Percentiles rank a stretch among this genome's conserved stretches.
phyloP scores from a whole-genome alignment of 2,113 vertebrate genomes.

The Ploceus nigricollis region DNA sequence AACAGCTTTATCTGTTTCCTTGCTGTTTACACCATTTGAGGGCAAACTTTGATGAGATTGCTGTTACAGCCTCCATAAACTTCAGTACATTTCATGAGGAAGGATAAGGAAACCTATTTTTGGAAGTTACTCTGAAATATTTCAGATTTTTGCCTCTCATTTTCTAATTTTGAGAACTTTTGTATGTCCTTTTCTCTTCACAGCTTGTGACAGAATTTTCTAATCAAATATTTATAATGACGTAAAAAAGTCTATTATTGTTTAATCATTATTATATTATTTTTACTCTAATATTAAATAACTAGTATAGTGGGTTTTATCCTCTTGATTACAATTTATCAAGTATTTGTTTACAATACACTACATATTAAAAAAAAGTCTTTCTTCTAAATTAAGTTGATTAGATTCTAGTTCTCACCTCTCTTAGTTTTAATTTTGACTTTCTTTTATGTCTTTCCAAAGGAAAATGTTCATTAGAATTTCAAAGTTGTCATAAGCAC shows the following conservation, averaged over 20 bases:
- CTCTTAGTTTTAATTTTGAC: neutral
- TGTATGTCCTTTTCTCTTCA: neutral
- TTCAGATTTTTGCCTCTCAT: neutral
- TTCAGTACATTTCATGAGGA: neutral
- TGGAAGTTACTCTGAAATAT: neutral
- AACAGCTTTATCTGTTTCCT: neutral
- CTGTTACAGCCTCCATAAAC: neutral
- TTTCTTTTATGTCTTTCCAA: neutral
- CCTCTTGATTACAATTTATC: neutral
- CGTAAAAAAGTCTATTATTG: neutral
- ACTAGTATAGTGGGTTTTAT: neutral
- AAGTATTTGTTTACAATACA: neutral
- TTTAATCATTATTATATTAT: neutral
- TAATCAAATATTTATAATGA: neutral
- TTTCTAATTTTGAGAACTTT: neutral
- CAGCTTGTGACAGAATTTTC: neutral
- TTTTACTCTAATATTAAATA: neutral
- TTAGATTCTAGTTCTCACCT: neutral
- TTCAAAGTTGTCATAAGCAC: neutral
- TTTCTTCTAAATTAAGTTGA: neutral
- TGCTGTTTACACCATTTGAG: neutral
- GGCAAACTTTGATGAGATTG: neutral
- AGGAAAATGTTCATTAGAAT: neutral
- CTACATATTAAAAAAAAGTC: neutral
- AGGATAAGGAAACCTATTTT: neutral